phyloP scores from a whole-genome alignment of 2,888 invertebrate genomes.

The Habroteleia sp. region DNA sequence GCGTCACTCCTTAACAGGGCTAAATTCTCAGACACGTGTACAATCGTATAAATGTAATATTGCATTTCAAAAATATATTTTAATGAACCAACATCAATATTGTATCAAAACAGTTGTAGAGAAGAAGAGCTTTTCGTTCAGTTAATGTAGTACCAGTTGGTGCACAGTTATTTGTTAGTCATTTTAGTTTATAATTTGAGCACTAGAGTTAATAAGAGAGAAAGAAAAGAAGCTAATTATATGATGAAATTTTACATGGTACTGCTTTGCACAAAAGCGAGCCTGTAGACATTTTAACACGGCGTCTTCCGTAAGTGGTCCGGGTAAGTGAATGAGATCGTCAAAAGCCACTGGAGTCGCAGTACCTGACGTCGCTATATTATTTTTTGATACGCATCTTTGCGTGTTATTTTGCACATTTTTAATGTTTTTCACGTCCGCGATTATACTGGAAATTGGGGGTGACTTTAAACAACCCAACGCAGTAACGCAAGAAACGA shows the following conservation, averaged over 20 bases:
- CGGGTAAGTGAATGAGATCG: conserved; percentile 95
- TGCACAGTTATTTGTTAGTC: too few species aligned
- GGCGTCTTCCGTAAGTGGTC: conserved; percentile 96
- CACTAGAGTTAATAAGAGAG: too few species aligned
- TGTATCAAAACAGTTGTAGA: background rate
- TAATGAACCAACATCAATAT: conserved; percentile 3
- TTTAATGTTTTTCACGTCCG: conserved; percentile 75
- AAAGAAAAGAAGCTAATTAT: too few species aligned
- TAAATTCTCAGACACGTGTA: conserved; percentile 25
- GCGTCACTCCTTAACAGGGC: conserved; percentile 38
- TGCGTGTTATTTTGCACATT: conserved; percentile 70
- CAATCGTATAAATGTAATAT: conserved; percentile 18
- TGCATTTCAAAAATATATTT: conserved; percentile 7
- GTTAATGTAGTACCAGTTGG: too few species aligned
- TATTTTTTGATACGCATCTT: conserved; percentile 72
- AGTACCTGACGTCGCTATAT: conserved; percentile 42
- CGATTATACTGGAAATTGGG: conserved; percentile 77
- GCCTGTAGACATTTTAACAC: conserved; percentile 95
- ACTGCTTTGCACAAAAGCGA: conserved; percentile 91
- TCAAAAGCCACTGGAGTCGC: conserved; percentile 85
- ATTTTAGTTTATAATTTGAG: too few species aligned
- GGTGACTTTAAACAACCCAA: conserved; percentile 75
- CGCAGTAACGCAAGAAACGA: conserved; percentile 79
- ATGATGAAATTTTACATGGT: conserved; percentile 84
- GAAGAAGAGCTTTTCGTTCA: too few species aligned